phyloP scores from a whole-genome alignment of 2,113 vertebrate species.

The Oreotrochilus melanogaster region DNA sequence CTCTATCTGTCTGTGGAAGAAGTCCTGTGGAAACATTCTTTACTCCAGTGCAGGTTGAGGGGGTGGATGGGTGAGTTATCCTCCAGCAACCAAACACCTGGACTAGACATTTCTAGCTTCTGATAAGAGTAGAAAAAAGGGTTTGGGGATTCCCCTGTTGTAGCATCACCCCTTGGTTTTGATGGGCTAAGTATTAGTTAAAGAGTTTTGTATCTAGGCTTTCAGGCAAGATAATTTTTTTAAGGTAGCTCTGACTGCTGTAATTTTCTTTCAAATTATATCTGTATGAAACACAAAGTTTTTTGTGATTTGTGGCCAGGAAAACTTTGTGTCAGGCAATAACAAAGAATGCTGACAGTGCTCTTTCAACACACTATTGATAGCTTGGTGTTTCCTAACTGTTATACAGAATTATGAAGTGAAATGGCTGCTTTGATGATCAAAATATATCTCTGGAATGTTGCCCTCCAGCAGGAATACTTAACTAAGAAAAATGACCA shows the following conservation, averaged over 20 bases:
- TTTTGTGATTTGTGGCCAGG: background rate
- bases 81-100: background rate
- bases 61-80: background rate
- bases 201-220: background rate
- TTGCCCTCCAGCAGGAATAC: background rate
- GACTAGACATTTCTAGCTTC: background rate
- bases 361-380: background rate
- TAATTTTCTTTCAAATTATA: background rate
- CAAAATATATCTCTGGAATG: background rate
- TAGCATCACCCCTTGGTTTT: rapidly evolving
- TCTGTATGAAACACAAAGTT: background rate
- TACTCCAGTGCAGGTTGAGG: rapidly evolving
- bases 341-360: background rate
- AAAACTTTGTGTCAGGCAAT: background rate
- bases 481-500: background rate
- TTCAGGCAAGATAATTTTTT: background rate
- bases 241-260: background rate
- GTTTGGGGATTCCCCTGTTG: background rate
- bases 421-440: background rate
- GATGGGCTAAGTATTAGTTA: background rate
- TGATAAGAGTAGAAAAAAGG: background rate
- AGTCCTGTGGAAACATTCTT: background rate
- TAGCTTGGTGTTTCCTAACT: background rate
- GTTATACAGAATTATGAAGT: background rate
- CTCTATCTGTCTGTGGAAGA: background rate